Percentiles rank a stretch among this genome's conserved stretches.
phyloP scores from a whole-genome alignment of 2,113 vertebrate genomes.

The Ahaetulla prasina region DNA sequence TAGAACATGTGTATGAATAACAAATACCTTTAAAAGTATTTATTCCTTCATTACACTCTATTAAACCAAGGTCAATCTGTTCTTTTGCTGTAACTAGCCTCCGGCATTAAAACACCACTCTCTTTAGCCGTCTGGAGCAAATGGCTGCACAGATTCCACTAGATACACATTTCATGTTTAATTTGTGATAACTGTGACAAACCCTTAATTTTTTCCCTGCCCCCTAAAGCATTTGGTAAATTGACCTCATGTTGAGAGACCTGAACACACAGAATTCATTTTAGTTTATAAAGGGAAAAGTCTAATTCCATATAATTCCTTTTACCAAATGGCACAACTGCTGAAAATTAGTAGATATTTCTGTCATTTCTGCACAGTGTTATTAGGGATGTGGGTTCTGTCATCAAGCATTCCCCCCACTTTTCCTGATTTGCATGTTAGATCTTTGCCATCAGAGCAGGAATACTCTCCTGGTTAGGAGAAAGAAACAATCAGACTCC shows the following conservation, averaged over 20 bases:
- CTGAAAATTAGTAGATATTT: neutral
- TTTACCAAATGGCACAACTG: neutral
- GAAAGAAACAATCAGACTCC: neutral
- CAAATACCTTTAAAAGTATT: neutral
- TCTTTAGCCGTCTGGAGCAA: neutral
- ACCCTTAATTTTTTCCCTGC: neutral
- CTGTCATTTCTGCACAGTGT: neutral
- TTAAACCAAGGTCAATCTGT: neutral
- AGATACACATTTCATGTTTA: neutral
- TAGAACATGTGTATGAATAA: neutral
- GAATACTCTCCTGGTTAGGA: neutral
- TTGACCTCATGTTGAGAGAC: neutral
- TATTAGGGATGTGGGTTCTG: neutral
- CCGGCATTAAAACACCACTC: neutral
- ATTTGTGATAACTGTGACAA: neutral
- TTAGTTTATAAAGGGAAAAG: neutral
- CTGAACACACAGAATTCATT: neutral
- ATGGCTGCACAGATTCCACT: neutral
- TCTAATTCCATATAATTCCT: neutral
- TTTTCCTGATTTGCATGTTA: neutral
- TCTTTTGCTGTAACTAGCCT: neutral
- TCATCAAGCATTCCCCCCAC: fast-evolving
- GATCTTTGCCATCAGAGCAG: neutral
- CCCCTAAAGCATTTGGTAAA: neutral
- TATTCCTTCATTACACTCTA: neutral